phyloP scores from a whole-genome alignment of 2,888 invertebrate genomes.

The Phasia obesa region DNA sequence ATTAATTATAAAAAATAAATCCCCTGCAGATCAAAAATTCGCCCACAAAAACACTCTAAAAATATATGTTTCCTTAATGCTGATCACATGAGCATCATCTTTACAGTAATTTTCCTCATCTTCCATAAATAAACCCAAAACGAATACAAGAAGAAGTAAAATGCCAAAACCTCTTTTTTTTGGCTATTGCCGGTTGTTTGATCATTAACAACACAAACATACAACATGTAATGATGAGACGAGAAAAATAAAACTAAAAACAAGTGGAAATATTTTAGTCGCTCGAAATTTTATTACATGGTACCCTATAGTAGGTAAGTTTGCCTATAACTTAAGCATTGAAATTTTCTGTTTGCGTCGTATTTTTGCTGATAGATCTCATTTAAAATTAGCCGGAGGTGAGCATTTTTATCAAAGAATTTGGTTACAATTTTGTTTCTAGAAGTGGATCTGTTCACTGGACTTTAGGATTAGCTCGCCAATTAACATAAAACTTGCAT shows the following conservation, averaged over 20 bases:
- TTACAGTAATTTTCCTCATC: slow-evolving; percentile 3
- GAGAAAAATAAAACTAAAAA: too few species aligned
- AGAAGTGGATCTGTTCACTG: too few species aligned
- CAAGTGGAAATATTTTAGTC: neutral
- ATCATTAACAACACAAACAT: slow-evolving; percentile 1
- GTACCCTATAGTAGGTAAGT: slow-evolving; percentile 1
- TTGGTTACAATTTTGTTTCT: too few species aligned
- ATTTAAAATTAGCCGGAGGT: too few species aligned
- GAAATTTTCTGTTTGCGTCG: too few species aligned
- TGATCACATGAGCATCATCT: slow-evolving; percentile 41
- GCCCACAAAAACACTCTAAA: slow-evolving; percentile 38
- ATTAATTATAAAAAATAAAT: slow-evolving; percentile 5
- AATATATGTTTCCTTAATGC: slow-evolving; percentile 34
- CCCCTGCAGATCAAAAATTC: neutral
- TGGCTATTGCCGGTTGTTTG: slow-evolving; percentile 20
- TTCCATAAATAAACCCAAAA: neutral
- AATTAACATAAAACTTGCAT: too few species aligned
- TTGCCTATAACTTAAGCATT: too few species aligned
- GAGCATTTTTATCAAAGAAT: too few species aligned
- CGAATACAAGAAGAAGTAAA: neutral
- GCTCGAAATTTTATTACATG: neutral
- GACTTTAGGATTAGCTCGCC: too few species aligned
- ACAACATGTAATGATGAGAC: neutral
- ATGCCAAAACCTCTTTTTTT: slow-evolving; percentile 22
- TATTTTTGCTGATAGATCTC: too few species aligned